These are phyloP conservation scores for Dryadula phaetusa DNA, from an alignment of 2,888 invertebrate species.

Conservation along the genomic window DNA sequence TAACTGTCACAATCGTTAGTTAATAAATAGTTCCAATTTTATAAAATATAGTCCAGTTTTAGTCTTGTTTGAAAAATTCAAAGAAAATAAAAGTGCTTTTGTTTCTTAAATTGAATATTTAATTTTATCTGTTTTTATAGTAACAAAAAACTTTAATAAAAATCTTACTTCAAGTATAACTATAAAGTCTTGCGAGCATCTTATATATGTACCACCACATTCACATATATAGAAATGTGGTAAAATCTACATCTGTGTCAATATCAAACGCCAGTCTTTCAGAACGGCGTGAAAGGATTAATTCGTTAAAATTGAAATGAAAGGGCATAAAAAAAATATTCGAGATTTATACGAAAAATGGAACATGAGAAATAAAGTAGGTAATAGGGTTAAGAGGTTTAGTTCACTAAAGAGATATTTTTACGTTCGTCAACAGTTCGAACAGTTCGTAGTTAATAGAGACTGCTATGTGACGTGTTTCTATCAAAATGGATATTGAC, in stretches of 20 bases:
- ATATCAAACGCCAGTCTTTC: neutral
- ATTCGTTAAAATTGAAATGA: conserved; percentile 11
- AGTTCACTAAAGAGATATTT: conserved; percentile 22
- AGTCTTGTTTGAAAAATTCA: no score
- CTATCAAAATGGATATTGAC: neutral
- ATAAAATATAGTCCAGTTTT: no score
- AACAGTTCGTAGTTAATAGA: conserved; percentile 1
- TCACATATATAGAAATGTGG: neutral
- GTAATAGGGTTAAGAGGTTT: conserved; percentile 29
- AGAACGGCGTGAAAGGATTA: neutral
- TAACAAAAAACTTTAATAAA: no score
- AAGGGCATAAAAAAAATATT: conserved; percentile 10
- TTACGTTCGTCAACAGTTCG: conserved; percentile 8
- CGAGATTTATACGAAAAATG: conserved; percentile 13
- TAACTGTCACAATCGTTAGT: neutral
- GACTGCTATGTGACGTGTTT: neutral
- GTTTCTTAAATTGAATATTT: no score
- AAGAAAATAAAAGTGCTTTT: no score
- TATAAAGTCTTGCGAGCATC: no score
- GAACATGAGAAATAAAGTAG: conserved; percentile 28
- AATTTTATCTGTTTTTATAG: no score
- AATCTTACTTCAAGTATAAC: no score
- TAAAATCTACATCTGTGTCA: neutral
- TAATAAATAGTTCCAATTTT: no score
- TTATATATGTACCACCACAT: no score